Conservation (phyloP, 2,113 vertebrate genomes). For the Scolopax mira region DNA sequence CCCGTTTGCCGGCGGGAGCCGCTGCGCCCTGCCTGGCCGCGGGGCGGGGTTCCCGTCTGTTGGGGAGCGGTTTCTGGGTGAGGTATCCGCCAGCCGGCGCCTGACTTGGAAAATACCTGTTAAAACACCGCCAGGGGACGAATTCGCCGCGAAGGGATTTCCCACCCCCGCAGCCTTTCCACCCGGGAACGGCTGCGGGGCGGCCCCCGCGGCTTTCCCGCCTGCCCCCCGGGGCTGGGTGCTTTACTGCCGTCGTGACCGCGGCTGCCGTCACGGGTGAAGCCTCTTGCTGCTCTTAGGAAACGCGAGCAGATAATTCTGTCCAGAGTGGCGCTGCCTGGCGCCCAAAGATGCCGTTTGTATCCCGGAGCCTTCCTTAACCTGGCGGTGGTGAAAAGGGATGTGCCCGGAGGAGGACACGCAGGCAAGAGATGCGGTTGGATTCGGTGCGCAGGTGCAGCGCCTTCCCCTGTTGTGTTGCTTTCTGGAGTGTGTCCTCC, state of each 20-base stretch:
- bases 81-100: too few relatives aligned
- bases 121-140: background rate
- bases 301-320: fast-evolving
- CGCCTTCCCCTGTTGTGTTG: too few relatives aligned
- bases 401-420: fast-evolving
- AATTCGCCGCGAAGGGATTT: too few relatives aligned
- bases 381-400: background rate
- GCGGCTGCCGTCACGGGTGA: background rate
- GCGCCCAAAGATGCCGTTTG: background rate
- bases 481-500: fast-evolving
- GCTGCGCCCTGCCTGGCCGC: background rate
- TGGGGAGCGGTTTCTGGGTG: too few relatives aligned
- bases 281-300: fast-evolving
- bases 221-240: background rate
- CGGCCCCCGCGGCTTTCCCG: too few relatives aligned
- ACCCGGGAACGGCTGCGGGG: too few relatives aligned
- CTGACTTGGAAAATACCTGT: background rate
- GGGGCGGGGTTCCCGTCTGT: background rate
- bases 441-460: fast-evolving
- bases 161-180: background rate
- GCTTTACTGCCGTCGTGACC: fast-evolving
- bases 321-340: background rate
- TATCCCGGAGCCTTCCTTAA: fast-evolving
- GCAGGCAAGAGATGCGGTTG: fast-evolving
- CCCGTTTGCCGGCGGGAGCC: background rate